Base-by-base conservation (phyloP, 2,888 invertebrate species). In the Tigriopus californicus region DNA sequence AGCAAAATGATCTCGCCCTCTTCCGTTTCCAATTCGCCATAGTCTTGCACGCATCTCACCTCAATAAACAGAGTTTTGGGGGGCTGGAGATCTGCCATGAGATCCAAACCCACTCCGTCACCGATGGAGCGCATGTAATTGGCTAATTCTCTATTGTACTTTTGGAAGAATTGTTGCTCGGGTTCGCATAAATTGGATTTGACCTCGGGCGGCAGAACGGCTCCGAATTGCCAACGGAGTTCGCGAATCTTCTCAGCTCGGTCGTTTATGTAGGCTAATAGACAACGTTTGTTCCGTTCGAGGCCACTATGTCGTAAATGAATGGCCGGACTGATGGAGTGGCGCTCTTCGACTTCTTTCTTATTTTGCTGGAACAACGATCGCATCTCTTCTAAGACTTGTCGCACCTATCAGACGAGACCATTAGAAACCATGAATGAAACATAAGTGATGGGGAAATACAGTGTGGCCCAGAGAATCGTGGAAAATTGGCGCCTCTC, bases 201-300 rank as follows among this genome's bases (percentile, higher is more conserved):
- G 0, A 94, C 81, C 68, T 92, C 90, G 0, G 79, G 71, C 0
- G 95, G 94, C 59, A 97, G 71, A 52, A 91, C 83, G 42, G 90
- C 85, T 1, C 97, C 97, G 69, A 92, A 87, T 67, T 92, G 87
- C 97, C 97, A 97, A 52, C 97, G 77, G 71, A 91, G 77, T n/a
- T 84, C 80, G 65, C 47, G 12, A 13, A 55, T 60, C 48, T 56
- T 40, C n/a, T 33, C 22, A 10, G 33, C 48, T 18, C 59, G 48
- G 53, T 51, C 40, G 41, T 59, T 49, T 18, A 59, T 18, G 65
- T 77, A 77, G 10, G 76, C 74, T 49, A 92, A 73, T 0, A 95
- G 74, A 68, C 94, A 95, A 41, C 95, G 78, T 68, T 90, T 83
- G 68, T 94, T 90, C 47, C 94, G 77, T 70, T 87, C 84, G 18